phyloP scores from a whole-genome alignment of 2,888 invertebrate species.

The Meteorus cinctellus region DNA sequence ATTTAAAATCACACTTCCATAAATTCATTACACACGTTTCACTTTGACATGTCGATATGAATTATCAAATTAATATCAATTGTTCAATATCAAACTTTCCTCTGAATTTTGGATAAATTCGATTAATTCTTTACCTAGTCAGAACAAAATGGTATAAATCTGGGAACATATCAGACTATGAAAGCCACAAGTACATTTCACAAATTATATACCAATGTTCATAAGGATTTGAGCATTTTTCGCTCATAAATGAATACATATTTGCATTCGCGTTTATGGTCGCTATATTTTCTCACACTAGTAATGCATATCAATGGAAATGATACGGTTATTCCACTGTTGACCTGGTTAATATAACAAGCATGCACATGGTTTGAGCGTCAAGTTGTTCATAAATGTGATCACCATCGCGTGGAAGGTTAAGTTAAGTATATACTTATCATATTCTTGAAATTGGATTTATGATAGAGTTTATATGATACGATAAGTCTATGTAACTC shows the following conservation, averaged over 20 bases:
- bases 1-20: slow-evolving; percentile 21
- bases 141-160: no score
- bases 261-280: no score
- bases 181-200: no score
- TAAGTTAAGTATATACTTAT: slow-evolving; percentile 1
- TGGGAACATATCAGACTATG: no score
- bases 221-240: no score
- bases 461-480: neutral
- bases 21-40: neutral
- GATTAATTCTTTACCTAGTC: neutral
- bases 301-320: neutral
- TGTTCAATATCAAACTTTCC: no score
- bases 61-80: neutral
- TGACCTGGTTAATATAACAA: slow-evolving; percentile 2
- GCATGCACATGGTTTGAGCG: neutral
- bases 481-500: neutral
- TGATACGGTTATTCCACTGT: slow-evolving; percentile 6
- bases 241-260: no score
- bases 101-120: neutral
- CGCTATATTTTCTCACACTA: neutral
- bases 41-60: neutral
- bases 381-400: slow-evolving; percentile 8
- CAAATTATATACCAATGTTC: no score
- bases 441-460: neutral
- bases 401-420: slow-evolving; percentile 4